Conservation (phyloP, 2,797 vertebrate genomes). For the Aselliscus stoliczkanus region DNA sequence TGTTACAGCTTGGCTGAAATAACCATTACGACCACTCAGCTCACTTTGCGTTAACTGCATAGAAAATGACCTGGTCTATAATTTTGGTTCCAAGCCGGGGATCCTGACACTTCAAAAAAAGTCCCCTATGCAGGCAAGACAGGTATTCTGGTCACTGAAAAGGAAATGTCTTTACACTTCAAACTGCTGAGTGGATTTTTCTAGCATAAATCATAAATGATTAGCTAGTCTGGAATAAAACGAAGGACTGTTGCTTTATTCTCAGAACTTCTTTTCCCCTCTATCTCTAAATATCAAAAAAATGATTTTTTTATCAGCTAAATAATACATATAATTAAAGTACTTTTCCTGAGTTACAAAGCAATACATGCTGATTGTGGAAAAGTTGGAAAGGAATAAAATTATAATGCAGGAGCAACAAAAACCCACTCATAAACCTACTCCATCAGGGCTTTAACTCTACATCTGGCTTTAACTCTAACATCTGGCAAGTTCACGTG, state of each 20-base stretch:
- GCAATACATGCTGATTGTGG: background rate
- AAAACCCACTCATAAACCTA: background rate
- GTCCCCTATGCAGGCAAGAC: background rate
- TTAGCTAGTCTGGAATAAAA: background rate
- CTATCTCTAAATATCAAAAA: background rate
- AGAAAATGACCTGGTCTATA: background rate
- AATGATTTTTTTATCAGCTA: constrained; percentile 18
- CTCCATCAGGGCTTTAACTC: background rate
- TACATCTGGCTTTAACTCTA: background rate
- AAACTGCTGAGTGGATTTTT: background rate
- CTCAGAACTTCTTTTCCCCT: background rate
- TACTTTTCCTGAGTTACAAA: background rate
- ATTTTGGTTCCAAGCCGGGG: background rate
- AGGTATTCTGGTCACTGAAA: background rate
- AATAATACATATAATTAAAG: background rate
- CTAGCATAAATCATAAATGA: background rate
- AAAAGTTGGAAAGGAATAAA: constrained; percentile 2
- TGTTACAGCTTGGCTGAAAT: background rate
- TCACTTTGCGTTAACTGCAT: background rate
- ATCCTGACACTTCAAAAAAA: background rate
- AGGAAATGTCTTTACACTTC: background rate
- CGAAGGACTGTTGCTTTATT: background rate
- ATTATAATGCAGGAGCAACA: background rate
- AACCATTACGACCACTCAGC: background rate
- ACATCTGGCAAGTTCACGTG: background rate